phyloP scores from a whole-genome alignment of 2,113 vertebrate species.

The Oryzias curvinotus region DNA sequence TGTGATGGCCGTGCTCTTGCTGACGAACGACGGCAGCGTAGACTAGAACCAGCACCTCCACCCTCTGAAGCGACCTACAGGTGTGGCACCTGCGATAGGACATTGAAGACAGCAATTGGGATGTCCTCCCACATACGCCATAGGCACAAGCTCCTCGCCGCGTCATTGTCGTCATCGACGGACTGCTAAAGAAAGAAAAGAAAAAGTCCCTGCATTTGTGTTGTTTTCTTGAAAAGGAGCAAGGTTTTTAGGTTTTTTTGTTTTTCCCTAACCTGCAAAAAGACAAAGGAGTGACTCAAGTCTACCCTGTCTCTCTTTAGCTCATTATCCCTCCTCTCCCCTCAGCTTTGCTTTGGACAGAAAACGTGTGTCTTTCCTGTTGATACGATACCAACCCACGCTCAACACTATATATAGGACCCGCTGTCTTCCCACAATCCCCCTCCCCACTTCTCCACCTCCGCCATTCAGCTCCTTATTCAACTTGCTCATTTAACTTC shows the following conservation, averaged over 20 bases:
- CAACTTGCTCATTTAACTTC: conserved; percentile 51
- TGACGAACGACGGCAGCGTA: too few relatives aligned
- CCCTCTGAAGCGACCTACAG: too few relatives aligned
- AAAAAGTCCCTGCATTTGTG: too few relatives aligned
- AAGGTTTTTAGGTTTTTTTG: too few relatives aligned
- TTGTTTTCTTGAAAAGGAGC: not conserved
- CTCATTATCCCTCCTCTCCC: conserved; percentile 49
- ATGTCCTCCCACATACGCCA: too few relatives aligned
- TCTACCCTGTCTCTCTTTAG: conserved; percentile 7
- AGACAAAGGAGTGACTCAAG: conserved; percentile 15
- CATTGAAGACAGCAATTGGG: too few relatives aligned
- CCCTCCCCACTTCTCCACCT: conserved; percentile 41
- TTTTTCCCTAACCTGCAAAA: not conserved
- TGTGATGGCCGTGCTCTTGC: too few relatives aligned
- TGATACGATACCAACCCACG: conserved; percentile 69
- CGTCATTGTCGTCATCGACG: too few relatives aligned
- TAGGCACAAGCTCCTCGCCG: too few relatives aligned
- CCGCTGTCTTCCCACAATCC: conserved; percentile 61
- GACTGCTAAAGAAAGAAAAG: too few relatives aligned
- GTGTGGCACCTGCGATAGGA: too few relatives aligned
- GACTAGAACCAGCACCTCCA: too few relatives aligned
- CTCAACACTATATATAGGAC: conserved; percentile 68
- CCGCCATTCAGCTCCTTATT: conserved; percentile 51
- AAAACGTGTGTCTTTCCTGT: conserved; percentile 62
- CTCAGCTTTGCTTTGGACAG: conserved; percentile 52